phyloP scores from a whole-genome alignment of 2,888 invertebrate genomes.

The Lamproptera curius region DNA sequence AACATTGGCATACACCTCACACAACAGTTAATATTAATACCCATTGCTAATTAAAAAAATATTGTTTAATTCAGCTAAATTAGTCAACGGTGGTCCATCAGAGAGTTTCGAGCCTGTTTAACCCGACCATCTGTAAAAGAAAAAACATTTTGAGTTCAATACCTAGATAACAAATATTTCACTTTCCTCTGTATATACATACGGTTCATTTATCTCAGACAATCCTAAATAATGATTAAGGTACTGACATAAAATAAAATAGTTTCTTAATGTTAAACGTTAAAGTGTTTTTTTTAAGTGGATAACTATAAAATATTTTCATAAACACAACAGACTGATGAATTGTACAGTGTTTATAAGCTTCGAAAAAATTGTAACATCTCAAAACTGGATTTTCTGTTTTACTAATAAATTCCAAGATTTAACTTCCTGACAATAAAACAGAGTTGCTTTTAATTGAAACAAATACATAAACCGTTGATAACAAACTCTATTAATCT shows the following conservation, averaged over 20 bases:
- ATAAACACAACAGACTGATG: neutral
- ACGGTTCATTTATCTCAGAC: neutral
- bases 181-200: too few species aligned
- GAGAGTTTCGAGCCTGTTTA: constrained; percentile 26
- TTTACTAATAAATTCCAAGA: too few species aligned
- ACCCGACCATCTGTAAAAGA: constrained; percentile 35
- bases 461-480: too few species aligned
- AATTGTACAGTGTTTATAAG: neutral
- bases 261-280: too few species aligned
- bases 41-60: constrained; percentile 19
- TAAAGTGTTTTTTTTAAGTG: too few species aligned
- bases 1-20: constrained; percentile 17
- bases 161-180: too few species aligned
- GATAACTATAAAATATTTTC: too few species aligned
- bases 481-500: too few species aligned
- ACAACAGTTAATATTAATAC: constrained; percentile 12
- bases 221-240: neutral
- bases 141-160: constrained; percentile 15
- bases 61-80: constrained; percentile 27
- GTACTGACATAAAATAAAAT: too few species aligned
- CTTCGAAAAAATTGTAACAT: neutral
- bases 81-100: constrained; percentile 27
- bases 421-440: too few species aligned
- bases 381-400: too few species aligned
- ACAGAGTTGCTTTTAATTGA: too few species aligned